phyloP scores from a whole-genome alignment of 2,888 invertebrate genomes.

The Eurytoma californica region DNA sequence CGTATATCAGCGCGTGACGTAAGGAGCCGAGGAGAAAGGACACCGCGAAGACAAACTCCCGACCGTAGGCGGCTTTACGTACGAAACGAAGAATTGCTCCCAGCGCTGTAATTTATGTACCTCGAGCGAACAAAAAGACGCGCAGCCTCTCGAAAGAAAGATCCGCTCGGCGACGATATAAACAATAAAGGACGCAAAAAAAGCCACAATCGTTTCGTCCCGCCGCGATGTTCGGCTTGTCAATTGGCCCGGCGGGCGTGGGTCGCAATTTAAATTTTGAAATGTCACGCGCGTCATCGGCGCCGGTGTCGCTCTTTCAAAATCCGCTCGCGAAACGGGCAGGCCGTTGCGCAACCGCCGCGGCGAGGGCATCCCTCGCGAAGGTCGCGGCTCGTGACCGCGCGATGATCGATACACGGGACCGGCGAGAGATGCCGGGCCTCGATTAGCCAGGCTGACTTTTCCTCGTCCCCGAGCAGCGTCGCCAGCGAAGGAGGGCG shows the following conservation, averaged over 20 bases:
- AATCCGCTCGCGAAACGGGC: too few species aligned
- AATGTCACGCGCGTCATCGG: conserved; percentile 51
- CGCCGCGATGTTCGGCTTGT: too few species aligned
- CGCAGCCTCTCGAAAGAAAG: not conserved
- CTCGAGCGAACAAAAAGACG: not conserved
- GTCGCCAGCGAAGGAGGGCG: not conserved
- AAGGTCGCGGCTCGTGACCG: conserved; percentile 34
- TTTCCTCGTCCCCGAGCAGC: not conserved
- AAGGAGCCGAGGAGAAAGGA: not conserved
- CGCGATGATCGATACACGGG: conserved; percentile 42
- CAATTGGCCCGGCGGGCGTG: conserved; percentile 67
- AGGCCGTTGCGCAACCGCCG: not conserved
- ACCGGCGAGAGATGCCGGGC: conserved; percentile 34
- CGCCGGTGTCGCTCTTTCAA: too few species aligned
- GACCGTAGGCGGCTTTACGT: not conserved
- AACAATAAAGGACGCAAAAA: too few species aligned
- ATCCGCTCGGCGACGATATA: too few species aligned
- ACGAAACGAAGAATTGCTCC: conserved; percentile 11
- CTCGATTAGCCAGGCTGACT: conserved; percentile 29
- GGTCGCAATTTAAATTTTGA: conserved; percentile 62
- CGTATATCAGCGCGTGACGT: conserved; percentile 5
- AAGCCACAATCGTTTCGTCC: not conserved
- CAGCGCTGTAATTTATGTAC: conserved; percentile 1
- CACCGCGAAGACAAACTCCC: not conserved
- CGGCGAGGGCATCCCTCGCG: conserved; percentile 43